phyloP scores from a whole-genome alignment of 1,140 invertebrate species.

The Notospermus geniculatus region DNA sequence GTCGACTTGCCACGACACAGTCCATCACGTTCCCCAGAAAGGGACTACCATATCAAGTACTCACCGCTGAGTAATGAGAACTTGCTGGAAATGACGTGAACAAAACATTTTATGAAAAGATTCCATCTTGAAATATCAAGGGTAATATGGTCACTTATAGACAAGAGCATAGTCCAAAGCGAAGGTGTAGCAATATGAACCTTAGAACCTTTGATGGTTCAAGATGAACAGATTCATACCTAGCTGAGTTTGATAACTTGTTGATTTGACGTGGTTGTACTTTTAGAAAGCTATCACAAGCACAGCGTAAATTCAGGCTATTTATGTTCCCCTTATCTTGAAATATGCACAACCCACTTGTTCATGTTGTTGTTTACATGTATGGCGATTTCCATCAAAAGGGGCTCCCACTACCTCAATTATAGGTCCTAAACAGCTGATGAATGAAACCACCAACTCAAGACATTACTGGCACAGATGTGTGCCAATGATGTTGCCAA shows the following conservation, averaged over 20 bases:
- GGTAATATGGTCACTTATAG: neutral
- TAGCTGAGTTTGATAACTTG: neutral
- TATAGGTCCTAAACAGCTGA: too few species aligned
- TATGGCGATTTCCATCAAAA: too few species aligned
- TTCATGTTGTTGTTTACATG: too few species aligned
- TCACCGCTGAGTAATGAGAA: neutral
- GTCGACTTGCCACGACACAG: neutral
- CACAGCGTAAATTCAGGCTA: too few species aligned
- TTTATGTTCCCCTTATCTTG: too few species aligned
- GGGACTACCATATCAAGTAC: neutral
- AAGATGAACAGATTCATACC: neutral
- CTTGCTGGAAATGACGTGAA: neutral
- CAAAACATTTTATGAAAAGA: neutral
- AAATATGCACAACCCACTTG: too few species aligned
- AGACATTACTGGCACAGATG: too few species aligned
- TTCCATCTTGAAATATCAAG: neutral
- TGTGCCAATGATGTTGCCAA: too few species aligned
- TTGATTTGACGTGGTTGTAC: too few species aligned
- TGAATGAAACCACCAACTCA: too few species aligned
- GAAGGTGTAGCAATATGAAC: neutral
- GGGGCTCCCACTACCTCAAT: too few species aligned
- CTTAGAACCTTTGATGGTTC: neutral
- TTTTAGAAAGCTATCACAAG: too few species aligned
- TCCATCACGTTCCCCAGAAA: neutral
- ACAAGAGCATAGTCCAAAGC: neutral